Conservation (phyloP, 2,113 vertebrate species). For the Epinephelus cyanopodus region DNA sequence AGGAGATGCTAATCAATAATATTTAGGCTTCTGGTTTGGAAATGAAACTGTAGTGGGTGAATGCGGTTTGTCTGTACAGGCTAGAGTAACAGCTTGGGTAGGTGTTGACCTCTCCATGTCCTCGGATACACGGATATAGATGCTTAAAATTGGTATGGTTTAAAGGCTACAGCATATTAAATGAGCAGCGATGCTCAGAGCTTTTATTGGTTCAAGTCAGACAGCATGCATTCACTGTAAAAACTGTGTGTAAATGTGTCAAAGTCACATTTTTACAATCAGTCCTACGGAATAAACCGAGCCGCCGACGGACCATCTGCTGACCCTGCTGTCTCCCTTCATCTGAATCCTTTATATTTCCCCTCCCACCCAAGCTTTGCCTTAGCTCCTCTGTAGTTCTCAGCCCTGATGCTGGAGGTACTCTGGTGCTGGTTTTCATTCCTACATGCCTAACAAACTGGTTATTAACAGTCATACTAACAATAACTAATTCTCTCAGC, state of each 20-base stretch:
- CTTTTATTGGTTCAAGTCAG: constrained; percentile 18
- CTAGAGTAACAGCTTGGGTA: constrained; percentile 62
- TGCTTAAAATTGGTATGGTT: neutral
- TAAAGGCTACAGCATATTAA: neutral
- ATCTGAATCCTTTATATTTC: constrained; percentile 32
- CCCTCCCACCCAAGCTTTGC: constrained; percentile 54
- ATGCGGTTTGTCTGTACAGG: constrained; percentile 46
- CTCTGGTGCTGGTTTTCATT: constrained; percentile 88
- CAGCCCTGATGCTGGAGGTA: constrained; percentile 77
- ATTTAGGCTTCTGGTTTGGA: constrained; percentile 67
- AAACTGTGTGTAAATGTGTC: neutral
- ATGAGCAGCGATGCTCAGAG: constrained; percentile 22
- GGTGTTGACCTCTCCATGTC: constrained; percentile 62
- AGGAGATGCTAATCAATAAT: constrained; percentile 72
- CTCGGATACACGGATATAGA: constrained; percentile 18
- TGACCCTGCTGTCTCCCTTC: constrained; percentile 49
- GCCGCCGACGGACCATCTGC: constrained; percentile 50
- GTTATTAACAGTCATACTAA: constrained; percentile 75
- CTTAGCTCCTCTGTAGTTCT: constrained; percentile 59
- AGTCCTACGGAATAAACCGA: constrained; percentile 38
- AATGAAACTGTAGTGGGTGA: constrained; percentile 64
- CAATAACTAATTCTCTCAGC: constrained; percentile 53
- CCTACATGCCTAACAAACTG: constrained; percentile 73
- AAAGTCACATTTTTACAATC: constrained; percentile 10
- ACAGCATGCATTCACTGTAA: constrained; percentile 11